These are phyloP conservation scores for Antennarius maculatus DNA, from an alignment of 2,797 vertebrate genomes.

Conservation along the genomic window DNA sequence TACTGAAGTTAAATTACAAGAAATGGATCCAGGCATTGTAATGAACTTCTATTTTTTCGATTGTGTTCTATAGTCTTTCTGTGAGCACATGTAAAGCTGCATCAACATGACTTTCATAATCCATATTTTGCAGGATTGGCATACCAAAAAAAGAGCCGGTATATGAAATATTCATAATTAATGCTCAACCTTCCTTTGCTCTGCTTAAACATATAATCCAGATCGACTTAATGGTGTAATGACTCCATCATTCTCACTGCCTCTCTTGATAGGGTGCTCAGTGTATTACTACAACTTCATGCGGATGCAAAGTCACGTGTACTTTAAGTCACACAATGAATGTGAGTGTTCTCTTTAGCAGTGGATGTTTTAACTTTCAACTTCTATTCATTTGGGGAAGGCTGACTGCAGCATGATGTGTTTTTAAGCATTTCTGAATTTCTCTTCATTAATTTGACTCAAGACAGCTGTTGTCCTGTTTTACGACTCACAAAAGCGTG, in stretches of 20 bases:
- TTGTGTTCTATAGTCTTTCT: background rate
- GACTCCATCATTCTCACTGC: slow-evolving; percentile 53
- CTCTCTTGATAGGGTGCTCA: slow-evolving; percentile 27
- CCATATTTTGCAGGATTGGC: slow-evolving; percentile 60
- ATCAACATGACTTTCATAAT: slow-evolving; percentile 55
- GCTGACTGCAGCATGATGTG: slow-evolving; percentile 13
- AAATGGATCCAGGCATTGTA: slow-evolving; percentile 7
- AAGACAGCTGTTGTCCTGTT: slow-evolving; percentile 9
- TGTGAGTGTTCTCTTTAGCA: slow-evolving; percentile 14
- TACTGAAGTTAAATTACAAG: background rate
- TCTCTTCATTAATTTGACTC: background rate
- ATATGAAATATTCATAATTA: slow-evolving; percentile 73
- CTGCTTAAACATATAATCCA: slow-evolving; percentile 73
- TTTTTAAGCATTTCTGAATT: slow-evolving; percentile 24
- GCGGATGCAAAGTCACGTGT: slow-evolving; percentile 51
- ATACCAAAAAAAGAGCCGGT: slow-evolving; percentile 60
- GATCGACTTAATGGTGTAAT: slow-evolving; percentile 70
- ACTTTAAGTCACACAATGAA: slow-evolving; percentile 10
- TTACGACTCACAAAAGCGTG: slow-evolving; percentile 3
- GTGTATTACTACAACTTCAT: slow-evolving; percentile 46
- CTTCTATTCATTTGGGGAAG: slow-evolving; percentile 20
- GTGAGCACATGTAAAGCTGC: slow-evolving; percentile 31
- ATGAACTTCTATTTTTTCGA: slow-evolving; percentile 24
- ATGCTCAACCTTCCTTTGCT: slow-evolving; percentile 63
- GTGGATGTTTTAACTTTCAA: slow-evolving; percentile 17